Evolutionary conservation across 2,113 vertebrate genomes (phyloP).

Genomic region (Petaurus breviceps): DNA sequence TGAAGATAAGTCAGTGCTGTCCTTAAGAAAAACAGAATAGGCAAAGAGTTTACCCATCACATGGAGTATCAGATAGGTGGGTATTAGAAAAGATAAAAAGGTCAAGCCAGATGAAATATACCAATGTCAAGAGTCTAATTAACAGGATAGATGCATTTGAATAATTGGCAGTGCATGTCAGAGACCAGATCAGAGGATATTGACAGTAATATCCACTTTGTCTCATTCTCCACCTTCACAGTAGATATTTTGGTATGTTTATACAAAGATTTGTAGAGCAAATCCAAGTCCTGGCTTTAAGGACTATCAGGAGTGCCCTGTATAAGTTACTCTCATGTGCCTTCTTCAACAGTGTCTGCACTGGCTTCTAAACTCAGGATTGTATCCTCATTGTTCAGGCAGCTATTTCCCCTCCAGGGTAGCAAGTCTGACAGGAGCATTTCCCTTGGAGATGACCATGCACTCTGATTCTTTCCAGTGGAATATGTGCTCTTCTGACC

Average conservation of each 20-base stretch:
- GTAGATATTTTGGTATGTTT: neutral
- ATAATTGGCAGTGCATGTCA: neutral
- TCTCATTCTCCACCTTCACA: neutral
- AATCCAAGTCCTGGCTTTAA: neutral
- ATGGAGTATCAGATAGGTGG: neutral
- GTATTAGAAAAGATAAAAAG: neutral
- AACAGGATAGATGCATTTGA: neutral
- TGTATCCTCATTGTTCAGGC: neutral
- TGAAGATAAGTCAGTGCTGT: conserved; percentile 14
- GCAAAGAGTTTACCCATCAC: neutral
- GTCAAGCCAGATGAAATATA: neutral
- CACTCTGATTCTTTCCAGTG: neutral
- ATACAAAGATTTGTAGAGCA: neutral
- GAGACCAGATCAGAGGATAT: neutral
- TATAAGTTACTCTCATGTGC: neutral
- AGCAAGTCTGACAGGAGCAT: neutral
- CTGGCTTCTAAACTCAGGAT: neutral
- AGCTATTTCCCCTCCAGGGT: neutral
- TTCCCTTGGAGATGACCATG: neutral
- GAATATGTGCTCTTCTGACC: neutral
- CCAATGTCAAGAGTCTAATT: neutral
- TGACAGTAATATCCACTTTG: neutral
- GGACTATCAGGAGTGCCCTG: neutral
- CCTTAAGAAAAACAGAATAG: conserved; percentile 14
- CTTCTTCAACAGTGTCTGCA: neutral